Evolutionary conservation across 2,888 invertebrate genomes (phyloP).

Genomic region (Steinernema hermaphroditum): DNA sequence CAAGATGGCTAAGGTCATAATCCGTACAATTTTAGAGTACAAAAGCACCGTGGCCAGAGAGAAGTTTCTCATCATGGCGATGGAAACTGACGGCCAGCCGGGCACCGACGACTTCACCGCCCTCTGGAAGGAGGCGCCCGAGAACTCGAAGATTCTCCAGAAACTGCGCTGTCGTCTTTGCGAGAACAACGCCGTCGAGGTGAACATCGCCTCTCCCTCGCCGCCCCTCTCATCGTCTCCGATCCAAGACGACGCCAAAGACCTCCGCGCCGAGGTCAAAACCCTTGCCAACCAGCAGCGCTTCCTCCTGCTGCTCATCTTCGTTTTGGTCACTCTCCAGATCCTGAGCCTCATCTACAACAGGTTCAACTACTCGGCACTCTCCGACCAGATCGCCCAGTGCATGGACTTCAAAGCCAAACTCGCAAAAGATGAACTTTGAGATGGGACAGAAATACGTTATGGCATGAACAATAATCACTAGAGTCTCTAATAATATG

Average conservation of each 20-base stretch:
- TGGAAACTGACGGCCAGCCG: slow-evolving; percentile 43
- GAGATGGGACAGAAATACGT: too few species aligned
- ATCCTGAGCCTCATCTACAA: background rate
- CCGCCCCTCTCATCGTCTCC: slow-evolving; percentile 12
- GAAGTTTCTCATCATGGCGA: slow-evolving; percentile 54
- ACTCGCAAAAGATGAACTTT: background rate
- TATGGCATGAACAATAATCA: too few species aligned
- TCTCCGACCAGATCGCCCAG: background rate
- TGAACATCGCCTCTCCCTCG: background rate
- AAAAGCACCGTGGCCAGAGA: slow-evolving; percentile 50
- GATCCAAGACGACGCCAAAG: slow-evolving; percentile 18
- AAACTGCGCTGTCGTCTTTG: slow-evolving; percentile 46
- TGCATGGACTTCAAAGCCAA: background rate
- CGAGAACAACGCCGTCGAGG: slow-evolving; percentile 14
- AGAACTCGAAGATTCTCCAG: slow-evolving; percentile 46
- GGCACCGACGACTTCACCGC: slow-evolving; percentile 50
- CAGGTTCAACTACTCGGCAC: background rate
- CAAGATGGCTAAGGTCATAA: background rate
- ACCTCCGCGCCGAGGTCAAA: slow-evolving; percentile 23
- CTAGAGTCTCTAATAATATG: too few species aligned
- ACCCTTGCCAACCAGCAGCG: slow-evolving; percentile 18
- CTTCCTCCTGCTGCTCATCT: slow-evolving; percentile 4
- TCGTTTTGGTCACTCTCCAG: slow-evolving; percentile 2
- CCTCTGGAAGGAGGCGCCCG: slow-evolving; percentile 42
- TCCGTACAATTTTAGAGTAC: slow-evolving; percentile 47